Evolutionary conservation across 2,888 invertebrate species (phyloP), one percentile per base, ranked within the genome.

Genomic region (Aporophyla nigra): DNA sequence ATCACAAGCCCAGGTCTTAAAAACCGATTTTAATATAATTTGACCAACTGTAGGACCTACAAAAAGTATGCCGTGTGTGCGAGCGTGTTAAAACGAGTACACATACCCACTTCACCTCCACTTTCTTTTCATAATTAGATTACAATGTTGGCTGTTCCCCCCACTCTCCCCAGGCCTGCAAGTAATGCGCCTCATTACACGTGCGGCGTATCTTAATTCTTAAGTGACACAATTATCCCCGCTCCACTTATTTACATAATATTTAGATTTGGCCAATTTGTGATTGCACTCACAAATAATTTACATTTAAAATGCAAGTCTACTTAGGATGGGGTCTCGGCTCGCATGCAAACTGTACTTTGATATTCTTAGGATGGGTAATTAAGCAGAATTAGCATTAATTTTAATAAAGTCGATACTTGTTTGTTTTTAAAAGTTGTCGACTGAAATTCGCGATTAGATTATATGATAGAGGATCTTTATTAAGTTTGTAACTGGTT

Each of bases 211-310:
- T 85, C 85, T 84, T 78, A 76, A 80, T 72, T 76, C 80, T 65
- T 75, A 78, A 82, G 73, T 77, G 78, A 80, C 76, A 80, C 83
- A 87, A 88, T 88, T 84, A 88, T 80, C 78, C 69, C 80, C 61
- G 40, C 19, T 49, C 75, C 51, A 67, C 68, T 62, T 61, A 88
- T 90, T 90, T 83, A 81, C 88, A 87, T 91, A 88, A 87, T 86
- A 86, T 83, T 75, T 80, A 80, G 80, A 88, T 89, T 89, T 70
- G 65, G 72, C 63, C 76, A 86, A 87, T 90, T 89, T 87, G 86
- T 82, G 86, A 84, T 76, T 89, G 84, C 84, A 88, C 82, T 86
- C 85, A 86, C 86, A 84, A 88, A 89, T 85, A 86, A 90, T 90
- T 90, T 88, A 84, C 88, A 89, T 89, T 88, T 90, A 88, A 78